A percentile compares a stretch with the other conserved stretches of the same genome.
These are phyloP conservation scores for Pseudomyrmex sp. DNA, from an alignment of 1,140 invertebrate species.

Conservation along the genomic window DNA sequence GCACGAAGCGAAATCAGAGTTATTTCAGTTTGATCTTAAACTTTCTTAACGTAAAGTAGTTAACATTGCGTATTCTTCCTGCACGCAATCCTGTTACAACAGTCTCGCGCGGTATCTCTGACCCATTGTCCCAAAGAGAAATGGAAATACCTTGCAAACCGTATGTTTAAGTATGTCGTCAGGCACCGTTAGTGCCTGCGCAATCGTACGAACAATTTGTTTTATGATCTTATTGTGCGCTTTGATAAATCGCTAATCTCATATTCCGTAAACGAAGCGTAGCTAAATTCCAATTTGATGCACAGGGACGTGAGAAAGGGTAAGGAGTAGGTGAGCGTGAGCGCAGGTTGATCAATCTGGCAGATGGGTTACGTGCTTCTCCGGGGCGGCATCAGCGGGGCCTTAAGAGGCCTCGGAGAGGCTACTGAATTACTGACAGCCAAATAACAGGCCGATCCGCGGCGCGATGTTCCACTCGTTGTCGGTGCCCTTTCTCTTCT, in stretches of 20 bases:
- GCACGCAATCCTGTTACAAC: slow-evolving; percentile 3
- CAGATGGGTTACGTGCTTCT: slow-evolving; percentile 74
- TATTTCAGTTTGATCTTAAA: slow-evolving; percentile 29
- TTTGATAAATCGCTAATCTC: neutral
- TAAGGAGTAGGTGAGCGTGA: slow-evolving; percentile 50
- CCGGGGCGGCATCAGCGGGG: slow-evolving; percentile 69
- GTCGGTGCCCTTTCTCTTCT: slow-evolving; percentile 74
- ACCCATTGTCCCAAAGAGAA: slow-evolving; percentile 35
- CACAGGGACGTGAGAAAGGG: slow-evolving; percentile 25
- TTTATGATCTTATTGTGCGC: slow-evolving; percentile 22
- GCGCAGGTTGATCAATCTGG: slow-evolving; percentile 76
- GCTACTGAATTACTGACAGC: slow-evolving; percentile 82
- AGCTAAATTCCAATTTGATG: slow-evolving; percentile 39
- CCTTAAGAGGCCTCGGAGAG: slow-evolving; percentile 70
- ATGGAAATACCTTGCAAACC: slow-evolving; percentile 11
- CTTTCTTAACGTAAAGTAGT: slow-evolving; percentile 12
- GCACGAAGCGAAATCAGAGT: neutral
- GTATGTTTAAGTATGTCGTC: slow-evolving; percentile 27
- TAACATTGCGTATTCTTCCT: slow-evolving; percentile 19
- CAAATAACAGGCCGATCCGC: slow-evolving; percentile 80
- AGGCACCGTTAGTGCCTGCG: slow-evolving; percentile 10
- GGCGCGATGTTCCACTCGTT: slow-evolving; percentile 69
- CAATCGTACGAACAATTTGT: slow-evolving; percentile 17
- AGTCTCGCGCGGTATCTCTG: slow-evolving; percentile 11
- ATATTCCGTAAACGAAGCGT: slow-evolving; percentile 15